Evolutionary conservation across 2,797 vertebrate species (phyloP).

Genomic region (Manis pentadactyla): DNA sequence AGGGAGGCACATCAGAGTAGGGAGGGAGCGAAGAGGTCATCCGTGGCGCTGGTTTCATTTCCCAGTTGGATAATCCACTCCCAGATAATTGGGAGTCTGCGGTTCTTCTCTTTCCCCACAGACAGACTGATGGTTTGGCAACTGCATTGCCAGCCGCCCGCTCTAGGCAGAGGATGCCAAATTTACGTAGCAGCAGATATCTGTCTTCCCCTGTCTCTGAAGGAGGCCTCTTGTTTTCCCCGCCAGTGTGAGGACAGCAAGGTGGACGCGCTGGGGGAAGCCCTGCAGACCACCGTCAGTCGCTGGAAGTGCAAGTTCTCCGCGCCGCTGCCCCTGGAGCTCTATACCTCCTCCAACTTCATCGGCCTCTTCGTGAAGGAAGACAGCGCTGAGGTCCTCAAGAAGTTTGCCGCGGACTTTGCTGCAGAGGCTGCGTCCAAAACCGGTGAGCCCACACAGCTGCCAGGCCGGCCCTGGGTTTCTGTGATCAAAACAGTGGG

Average conservation of each 20-base stretch:
- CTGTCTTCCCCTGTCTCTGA: not conserved
- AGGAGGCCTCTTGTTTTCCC: not conserved
- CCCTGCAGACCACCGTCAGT: conserved; percentile 93
- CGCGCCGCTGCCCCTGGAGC: conserved; percentile 94
- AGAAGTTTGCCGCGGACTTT: conserved; percentile 96
- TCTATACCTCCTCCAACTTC: conserved; percentile 97
- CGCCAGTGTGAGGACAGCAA: conserved; percentile 96
- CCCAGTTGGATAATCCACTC: not conserved
- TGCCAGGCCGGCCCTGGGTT: not conserved
- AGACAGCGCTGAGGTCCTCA: conserved; percentile 95
- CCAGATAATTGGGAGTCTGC: not conserved
- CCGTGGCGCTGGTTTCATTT: not conserved
- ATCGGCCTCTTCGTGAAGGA: conserved; percentile 99
- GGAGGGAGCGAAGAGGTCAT: not conserved
- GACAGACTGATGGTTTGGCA: not conserved
- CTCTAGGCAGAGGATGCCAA: not conserved
- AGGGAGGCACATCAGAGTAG: not conserved
- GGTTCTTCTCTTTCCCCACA: not conserved
- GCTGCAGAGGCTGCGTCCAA: conserved; percentile 94
- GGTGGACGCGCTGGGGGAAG: conserved; percentile 94
- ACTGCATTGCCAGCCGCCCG: not conserved
- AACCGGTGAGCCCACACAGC: conserved; percentile 88
- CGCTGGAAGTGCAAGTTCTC: conserved; percentile 96
- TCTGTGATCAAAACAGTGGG: too few relatives aligned
- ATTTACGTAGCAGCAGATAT: too few relatives aligned